phyloP scores from a whole-genome alignment of 2,888 invertebrate genomes.

The Sclerodermus sp. region DNA sequence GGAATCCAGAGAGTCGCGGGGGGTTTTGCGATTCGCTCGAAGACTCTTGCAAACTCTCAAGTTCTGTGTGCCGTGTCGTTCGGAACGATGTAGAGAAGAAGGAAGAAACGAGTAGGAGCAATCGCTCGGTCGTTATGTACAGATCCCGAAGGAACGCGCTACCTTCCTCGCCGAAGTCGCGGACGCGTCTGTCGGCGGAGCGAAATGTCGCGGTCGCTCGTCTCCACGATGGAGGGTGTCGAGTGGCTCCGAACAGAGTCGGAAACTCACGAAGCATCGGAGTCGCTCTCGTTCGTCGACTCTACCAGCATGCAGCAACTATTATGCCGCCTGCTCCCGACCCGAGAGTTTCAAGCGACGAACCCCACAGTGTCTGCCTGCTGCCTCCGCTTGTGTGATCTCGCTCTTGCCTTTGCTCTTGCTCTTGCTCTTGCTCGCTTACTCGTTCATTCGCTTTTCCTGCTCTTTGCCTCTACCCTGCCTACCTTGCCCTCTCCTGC shows the following conservation, averaged over 20 bases:
- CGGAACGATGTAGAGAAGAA: not conserved
- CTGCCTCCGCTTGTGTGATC: slow-evolving; percentile 1
- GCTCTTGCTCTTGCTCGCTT: too few species aligned
- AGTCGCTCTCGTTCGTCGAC: slow-evolving; percentile 1
- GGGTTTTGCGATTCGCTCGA: too few species aligned
- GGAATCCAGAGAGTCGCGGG: too few species aligned
- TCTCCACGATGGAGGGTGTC: slow-evolving; percentile 37
- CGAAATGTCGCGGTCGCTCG: slow-evolving; percentile 43
- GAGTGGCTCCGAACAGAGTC: slow-evolving; percentile 33
- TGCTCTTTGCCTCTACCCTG: too few species aligned
- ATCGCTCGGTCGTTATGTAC: too few species aligned
- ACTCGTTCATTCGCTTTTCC: too few species aligned
- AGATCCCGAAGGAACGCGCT: slow-evolving; percentile 14
- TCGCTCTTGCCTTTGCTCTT: too few species aligned
- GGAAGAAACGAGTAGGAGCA: not conserved
- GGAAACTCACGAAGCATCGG: slow-evolving; percentile 31
- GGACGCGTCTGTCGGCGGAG: slow-evolving; percentile 53
- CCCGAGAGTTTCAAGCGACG: slow-evolving; percentile 25
- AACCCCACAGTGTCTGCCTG: not conserved
- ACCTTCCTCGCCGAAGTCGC: slow-evolving; percentile 46
- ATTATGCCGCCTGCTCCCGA: slow-evolving; percentile 34
- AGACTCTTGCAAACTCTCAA: too few species aligned
- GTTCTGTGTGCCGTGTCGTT: too few species aligned
- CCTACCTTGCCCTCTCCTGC: too few species aligned
- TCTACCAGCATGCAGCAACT: slow-evolving; percentile 15